phyloP scores from a whole-genome alignment of 1,140 invertebrate genomes.

The Drosophila bifasciata region DNA sequence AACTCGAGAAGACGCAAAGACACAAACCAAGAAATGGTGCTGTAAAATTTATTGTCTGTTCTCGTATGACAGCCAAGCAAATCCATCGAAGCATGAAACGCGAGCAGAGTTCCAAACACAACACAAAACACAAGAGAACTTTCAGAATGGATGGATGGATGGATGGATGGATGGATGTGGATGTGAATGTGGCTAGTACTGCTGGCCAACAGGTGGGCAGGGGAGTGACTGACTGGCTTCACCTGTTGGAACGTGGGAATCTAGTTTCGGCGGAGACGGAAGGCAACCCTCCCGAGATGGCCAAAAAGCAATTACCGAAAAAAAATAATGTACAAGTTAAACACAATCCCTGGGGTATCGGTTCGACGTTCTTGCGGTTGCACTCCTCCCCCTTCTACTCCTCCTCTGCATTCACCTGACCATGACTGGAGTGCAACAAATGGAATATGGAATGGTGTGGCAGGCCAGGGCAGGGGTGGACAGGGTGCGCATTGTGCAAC shows the following conservation, averaged over 20 bases:
- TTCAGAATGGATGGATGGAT: constrained; percentile 37
- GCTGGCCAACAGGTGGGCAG: constrained; percentile 32
- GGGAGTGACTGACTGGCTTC: constrained; percentile 12
- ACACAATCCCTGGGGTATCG: constrained; percentile 7
- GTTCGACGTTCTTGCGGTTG: constrained; percentile 26
- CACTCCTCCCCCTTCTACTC: constrained; percentile 1
- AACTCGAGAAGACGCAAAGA: constrained; percentile 10
- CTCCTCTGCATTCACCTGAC: constrained; percentile 40
- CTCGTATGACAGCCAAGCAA: constrained; percentile 57
- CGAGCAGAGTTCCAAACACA: constrained; percentile 45
- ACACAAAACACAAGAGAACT: constrained; percentile 24
- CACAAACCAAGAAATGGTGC: constrained; percentile 21
- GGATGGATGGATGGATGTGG: constrained; percentile 38
- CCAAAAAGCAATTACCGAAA: constrained; percentile 63
- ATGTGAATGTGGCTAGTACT: constrained; percentile 32
- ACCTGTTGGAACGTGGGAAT: constrained; percentile 78
- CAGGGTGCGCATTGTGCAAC: constrained; percentile 21
- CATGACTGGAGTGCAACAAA: constrained; percentile 47
- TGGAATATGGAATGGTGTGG: not conserved
- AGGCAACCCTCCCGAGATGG: constrained; percentile 21
- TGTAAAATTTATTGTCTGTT: constrained; percentile 63
- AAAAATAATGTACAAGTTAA: constrained; percentile 22
- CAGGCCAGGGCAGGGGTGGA: not conserved
- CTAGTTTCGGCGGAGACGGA: constrained; percentile 25
- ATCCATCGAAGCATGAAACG: constrained; percentile 47